phyloP scores from a whole-genome alignment of 30 jellyfish, hydroid and myxozoan species.

The Turritopsis dohrnii region DNA sequence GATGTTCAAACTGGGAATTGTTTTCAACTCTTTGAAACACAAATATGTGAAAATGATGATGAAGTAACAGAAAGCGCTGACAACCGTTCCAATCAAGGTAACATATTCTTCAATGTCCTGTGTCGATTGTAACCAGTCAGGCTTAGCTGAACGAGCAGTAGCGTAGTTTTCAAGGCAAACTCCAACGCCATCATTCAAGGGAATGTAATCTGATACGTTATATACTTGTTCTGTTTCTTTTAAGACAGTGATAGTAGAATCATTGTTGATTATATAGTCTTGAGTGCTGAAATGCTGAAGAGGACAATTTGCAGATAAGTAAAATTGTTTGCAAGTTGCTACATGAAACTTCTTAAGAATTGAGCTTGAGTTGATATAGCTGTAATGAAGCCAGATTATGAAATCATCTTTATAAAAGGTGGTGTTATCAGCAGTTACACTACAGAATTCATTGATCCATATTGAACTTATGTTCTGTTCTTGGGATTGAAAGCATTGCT shows the following conservation, averaged over 20 bases:
- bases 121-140: constrained; percentile 2
- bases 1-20: constrained; percentile 26
- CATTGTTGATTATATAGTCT: background rate
- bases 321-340: background rate
- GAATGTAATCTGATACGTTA: background rate
- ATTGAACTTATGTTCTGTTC: background rate
- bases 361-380: background rate
- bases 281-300: background rate
- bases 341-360: background rate
- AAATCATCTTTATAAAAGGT: background rate
- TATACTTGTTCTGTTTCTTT: background rate
- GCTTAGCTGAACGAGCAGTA: background rate
- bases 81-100: background rate
- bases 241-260: background rate
- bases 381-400: background rate
- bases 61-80: constrained; percentile 27
- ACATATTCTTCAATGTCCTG: background rate
- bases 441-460: background rate
- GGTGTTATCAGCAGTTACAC: background rate
- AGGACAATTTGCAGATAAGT: background rate
- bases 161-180: background rate
- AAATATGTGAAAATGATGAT: constrained; percentile 14
- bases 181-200: constrained; percentile 2
- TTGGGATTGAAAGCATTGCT: background rate
- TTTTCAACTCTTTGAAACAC: constrained; percentile 18